A percentile compares a stretch with the other conserved stretches of the same genome.
Conservation (phyloP, 2,797 vertebrate species). For the Anguilla megastoma region DNA sequence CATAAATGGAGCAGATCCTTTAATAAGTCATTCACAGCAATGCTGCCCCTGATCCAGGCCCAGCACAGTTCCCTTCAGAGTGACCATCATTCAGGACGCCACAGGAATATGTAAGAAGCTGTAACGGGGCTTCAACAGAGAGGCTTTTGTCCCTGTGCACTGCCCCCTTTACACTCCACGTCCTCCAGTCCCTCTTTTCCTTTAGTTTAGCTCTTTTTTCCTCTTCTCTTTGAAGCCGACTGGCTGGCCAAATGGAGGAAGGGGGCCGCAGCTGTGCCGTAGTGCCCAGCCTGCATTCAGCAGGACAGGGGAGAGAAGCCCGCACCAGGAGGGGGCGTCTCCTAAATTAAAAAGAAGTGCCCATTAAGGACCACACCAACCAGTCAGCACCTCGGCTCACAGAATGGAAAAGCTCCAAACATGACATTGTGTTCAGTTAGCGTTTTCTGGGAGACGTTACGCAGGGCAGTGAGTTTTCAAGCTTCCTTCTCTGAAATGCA, state of each 20-base stretch:
- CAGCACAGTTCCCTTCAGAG: neutral
- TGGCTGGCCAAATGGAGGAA: slow-evolving; percentile 1
- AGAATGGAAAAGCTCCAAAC: neutral
- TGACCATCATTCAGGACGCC: neutral
- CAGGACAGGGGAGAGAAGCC: neutral
- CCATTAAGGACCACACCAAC: neutral
- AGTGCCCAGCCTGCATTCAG: neutral
- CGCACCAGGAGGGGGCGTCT: neutral
- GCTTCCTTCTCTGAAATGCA: neutral
- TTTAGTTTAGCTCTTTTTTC: slow-evolving; percentile 1
- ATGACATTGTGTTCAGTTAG: neutral
- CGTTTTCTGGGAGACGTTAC: neutral
- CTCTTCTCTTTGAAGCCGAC: neutral
- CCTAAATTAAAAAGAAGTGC: neutral
- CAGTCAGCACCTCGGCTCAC: neutral
- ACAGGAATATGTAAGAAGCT: slow-evolving; percentile 28
- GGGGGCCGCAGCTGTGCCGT: slow-evolving; percentile 2
- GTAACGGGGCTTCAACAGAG: slow-evolving; percentile 11
- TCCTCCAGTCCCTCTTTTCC: neutral
- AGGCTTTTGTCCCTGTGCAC: slow-evolving; percentile 12
- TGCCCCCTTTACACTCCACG: neutral
- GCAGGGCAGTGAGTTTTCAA: neutral
- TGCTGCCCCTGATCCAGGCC: neutral
- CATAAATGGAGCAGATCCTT: neutral
- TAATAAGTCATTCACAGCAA: neutral